phyloP scores from a whole-genome alignment of 2,888 invertebrate genomes.

The Xanthorhoe spadicearia region DNA sequence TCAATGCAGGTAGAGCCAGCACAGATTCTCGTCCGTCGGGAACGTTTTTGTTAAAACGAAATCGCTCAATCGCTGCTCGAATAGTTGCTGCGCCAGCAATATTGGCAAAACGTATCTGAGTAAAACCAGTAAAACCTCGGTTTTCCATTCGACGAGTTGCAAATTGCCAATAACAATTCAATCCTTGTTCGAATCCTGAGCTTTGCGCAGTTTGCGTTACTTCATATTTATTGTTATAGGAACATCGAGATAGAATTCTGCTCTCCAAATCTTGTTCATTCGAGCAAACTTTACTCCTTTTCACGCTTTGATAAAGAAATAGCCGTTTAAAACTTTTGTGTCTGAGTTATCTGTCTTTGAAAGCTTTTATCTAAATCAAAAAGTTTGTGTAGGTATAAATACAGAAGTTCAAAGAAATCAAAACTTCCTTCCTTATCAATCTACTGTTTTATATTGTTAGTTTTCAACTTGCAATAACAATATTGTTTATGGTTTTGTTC shows the following conservation, averaged over 20 bases:
- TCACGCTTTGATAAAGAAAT: constrained; percentile 29
- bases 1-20: constrained; percentile 73
- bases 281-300: constrained; percentile 28
- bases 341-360: constrained; percentile 54
- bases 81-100: constrained; percentile 37
- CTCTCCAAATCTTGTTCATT: constrained; percentile 12
- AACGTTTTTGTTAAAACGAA: constrained; percentile 60
- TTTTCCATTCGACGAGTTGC: constrained; percentile 39
- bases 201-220: constrained; percentile 32
- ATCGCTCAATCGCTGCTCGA: constrained; percentile 48
- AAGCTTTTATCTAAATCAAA: constrained; percentile 65
- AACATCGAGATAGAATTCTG: constrained; percentile 15
- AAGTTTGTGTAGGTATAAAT: constrained; percentile 60
- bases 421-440: constrained; percentile 65
- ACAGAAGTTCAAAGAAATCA: constrained; percentile 56
- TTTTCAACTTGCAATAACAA: constrained; percentile 30
- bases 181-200: constrained; percentile 38
- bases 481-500: constrained; percentile 25
- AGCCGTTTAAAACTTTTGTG: constrained; percentile 38
- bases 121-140: constrained; percentile 28
- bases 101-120: constrained; percentile 34
- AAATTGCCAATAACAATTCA: constrained; percentile 45
- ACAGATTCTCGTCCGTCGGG: constrained; percentile 52
- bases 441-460: constrained; percentile 56
- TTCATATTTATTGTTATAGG: constrained; percentile 30